Conservation (phyloP, 2,888 invertebrate genomes). For the Hybos culiciformis region DNA sequence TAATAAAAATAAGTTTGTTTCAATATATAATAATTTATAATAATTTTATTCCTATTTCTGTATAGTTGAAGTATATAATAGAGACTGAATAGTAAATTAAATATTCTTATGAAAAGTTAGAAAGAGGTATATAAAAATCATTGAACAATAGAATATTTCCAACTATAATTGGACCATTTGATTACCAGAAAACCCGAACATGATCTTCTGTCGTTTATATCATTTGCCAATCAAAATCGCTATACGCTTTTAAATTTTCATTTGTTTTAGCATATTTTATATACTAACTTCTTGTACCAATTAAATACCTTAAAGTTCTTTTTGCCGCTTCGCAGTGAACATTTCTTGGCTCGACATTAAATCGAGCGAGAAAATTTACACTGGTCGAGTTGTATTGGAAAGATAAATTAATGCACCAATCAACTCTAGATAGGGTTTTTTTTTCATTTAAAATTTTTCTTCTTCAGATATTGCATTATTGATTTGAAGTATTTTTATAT, state of each 20-base stretch:
- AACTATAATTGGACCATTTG: conserved; percentile 6
- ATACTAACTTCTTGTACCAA: neutral
- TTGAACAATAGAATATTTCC: too few species aligned
- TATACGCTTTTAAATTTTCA: conserved; percentile 1
- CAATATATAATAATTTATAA: too few species aligned
- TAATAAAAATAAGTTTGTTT: too few species aligned
- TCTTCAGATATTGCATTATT: conserved; percentile 1
- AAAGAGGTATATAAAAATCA: too few species aligned
- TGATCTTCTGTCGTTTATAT: conserved; percentile 7
- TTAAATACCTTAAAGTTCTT: conserved; percentile 4
- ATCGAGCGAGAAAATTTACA: conserved; percentile 5
- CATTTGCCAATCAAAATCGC: conserved; percentile 9
- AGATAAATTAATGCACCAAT: conserved; percentile 5
- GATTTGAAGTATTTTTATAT: neutral
- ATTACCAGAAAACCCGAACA: conserved; percentile 7
- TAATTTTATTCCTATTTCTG: too few species aligned
- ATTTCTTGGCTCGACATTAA: conserved; percentile 5
- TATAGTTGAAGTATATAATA: too few species aligned
- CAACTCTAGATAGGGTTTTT: conserved; percentile 3
- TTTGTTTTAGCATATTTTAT: neutral
- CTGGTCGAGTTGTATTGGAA: conserved; percentile 6
- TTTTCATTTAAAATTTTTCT: conserved; percentile 3
- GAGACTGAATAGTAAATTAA: too few species aligned
- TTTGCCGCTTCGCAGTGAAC: conserved; percentile 7
- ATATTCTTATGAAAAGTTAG: too few species aligned